These are phyloP conservation scores for Carettochelys insculpta DNA, from an alignment of 2,113 vertebrate genomes.

Conservation along the genomic window DNA sequence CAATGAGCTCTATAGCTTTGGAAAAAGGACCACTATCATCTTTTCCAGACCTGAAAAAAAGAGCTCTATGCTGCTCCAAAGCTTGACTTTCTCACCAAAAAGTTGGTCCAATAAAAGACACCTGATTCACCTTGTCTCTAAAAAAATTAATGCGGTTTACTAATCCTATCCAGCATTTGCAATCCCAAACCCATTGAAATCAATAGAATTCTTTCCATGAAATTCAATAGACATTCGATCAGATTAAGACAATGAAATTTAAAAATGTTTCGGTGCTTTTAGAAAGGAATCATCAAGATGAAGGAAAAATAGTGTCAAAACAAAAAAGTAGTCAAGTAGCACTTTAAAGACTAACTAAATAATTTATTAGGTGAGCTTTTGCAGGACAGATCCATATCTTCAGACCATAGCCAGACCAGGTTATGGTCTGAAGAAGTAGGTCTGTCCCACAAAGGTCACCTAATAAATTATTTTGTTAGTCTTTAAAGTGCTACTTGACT, in stretches of 20 bases:
- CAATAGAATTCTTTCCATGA: not conserved
- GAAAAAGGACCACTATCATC: not conserved
- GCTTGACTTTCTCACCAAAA: not conserved
- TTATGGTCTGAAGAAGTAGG: too few relatives aligned
- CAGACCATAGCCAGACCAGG: too few relatives aligned
- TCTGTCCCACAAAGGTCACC: too few relatives aligned
- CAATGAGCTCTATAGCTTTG: not conserved
- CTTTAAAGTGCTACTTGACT: too few relatives aligned
- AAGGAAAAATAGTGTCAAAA: too few relatives aligned
- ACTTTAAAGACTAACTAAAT: too few relatives aligned
- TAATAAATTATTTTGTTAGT: too few relatives aligned
- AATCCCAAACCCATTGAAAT: not conserved
- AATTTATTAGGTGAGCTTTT: too few relatives aligned
- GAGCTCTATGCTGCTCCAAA: not conserved
- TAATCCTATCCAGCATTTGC: not conserved
- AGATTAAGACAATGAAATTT: not conserved
- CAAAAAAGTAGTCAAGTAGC: too few relatives aligned
- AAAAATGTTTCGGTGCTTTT: not conserved
- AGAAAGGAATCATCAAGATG: not conserved
- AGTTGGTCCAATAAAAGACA: not conserved
- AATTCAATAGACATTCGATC: not conserved
- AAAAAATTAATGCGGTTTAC: not conserved
- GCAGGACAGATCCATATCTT: too few relatives aligned
- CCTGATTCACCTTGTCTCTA: not conserved
- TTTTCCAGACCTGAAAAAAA: too few relatives aligned